phyloP scores from a whole-genome alignment of 1,140 invertebrate species.

The Bemisia tabaci region DNA sequence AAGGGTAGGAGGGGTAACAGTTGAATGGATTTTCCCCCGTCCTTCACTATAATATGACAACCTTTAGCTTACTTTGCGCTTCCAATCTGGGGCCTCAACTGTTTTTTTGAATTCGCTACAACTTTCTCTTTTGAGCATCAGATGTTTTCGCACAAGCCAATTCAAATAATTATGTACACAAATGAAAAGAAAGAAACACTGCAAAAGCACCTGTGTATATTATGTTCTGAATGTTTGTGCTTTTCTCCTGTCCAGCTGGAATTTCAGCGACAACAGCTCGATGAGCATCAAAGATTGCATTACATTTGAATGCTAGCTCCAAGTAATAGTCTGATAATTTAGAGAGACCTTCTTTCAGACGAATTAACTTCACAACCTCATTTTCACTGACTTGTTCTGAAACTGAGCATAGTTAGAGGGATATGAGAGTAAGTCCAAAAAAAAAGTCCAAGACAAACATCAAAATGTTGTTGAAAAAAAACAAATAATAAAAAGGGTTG shows the following conservation, averaged over 20 bases:
- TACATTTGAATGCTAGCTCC: constrained; percentile 34
- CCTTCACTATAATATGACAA: too few species aligned
- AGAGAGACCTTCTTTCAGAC: constrained; percentile 36
- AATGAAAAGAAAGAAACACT: background rate
- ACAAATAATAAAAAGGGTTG: too few species aligned
- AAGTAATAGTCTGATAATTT: constrained; percentile 37
- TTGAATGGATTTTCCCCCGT: too few species aligned
- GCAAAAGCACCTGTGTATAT: background rate
- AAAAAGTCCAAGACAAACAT: constrained; percentile 1
- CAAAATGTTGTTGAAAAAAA: background rate
- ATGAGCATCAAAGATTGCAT: constrained; percentile 37
- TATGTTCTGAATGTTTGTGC: background rate
- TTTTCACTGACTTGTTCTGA: constrained; percentile 36
- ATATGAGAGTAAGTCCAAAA: constrained; percentile 6
- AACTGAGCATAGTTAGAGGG: constrained; percentile 33
- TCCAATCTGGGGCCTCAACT: too few species aligned
- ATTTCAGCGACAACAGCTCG: constrained; percentile 33
- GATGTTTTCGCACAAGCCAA: too few species aligned
- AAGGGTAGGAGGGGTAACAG: too few species aligned
- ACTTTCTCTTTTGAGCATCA: too few species aligned
- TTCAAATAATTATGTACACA: too few species aligned
- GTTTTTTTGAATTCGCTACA: too few species aligned
- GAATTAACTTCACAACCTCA: constrained; percentile 39
- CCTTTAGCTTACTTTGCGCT: too few species aligned
- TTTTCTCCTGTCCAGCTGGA: constrained; percentile 30